These are phyloP conservation scores for Chondrilla cf. caribensis DNA, from an alignment of 37 sponge, comb jelly and placozoan species.

Conservation along the genomic window DNA sequence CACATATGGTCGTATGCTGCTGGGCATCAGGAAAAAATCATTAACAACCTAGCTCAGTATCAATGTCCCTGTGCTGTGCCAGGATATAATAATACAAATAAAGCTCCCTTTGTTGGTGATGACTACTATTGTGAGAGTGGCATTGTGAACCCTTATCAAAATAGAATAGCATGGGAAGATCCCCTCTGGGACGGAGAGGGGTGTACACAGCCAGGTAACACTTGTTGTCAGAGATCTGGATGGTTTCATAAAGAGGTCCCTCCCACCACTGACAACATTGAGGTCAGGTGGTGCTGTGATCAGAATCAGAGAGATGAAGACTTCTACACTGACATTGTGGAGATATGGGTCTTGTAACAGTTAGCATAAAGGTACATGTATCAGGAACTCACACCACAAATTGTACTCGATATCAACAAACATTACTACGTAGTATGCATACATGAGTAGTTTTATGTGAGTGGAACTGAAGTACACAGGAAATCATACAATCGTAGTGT, in stretches of 20 bases:
- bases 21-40: not conserved
- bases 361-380: too few relatives aligned
- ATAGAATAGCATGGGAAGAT: conserved; percentile 2
- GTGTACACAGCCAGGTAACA: not conserved
- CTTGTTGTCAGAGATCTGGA: not conserved
- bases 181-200: conserved; percentile 40
- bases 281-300: conserved; percentile 28
- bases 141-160: not conserved
- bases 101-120: conserved; percentile 16
- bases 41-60: too few relatives aligned
- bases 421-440: too few relatives aligned
- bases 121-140: conserved; percentile 38
- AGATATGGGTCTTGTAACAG: not conserved
- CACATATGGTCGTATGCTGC: conserved; percentile 22
- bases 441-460: too few relatives aligned
- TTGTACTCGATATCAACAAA: too few relatives aligned
- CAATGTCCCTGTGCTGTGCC: not conserved
- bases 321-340: conserved; percentile 2
- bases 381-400: too few relatives aligned
- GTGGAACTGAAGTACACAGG: too few relatives aligned
- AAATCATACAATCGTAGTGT: too few relatives aligned
- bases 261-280: conserved; percentile 20
- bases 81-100: not conserved
- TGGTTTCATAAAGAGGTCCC: conserved; percentile 29
- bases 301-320: not conserved